Evolutionary conservation across 2,888 invertebrate genomes (phyloP).

Genomic region (Chrysotoxum bicinctum): DNA sequence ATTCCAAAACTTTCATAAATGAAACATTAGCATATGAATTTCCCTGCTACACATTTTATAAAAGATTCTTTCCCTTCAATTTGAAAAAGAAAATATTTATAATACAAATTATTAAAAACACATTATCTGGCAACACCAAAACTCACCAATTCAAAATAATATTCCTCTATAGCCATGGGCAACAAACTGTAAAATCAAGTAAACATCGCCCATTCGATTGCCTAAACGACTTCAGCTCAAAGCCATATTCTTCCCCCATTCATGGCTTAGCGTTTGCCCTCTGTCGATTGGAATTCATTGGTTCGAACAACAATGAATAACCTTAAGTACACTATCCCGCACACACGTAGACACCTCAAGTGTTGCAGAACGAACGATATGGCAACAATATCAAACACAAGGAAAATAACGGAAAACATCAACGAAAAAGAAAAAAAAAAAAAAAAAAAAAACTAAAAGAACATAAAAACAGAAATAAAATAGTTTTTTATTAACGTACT

Average conservation of each 20-base stretch:
- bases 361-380: constrained; percentile 3
- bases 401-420: not conserved
- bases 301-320: constrained; percentile 18
- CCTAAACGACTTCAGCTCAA: constrained; percentile 33
- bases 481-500: constrained; percentile 67
- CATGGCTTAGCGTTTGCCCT: not conserved
- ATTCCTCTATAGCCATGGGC: not conserved
- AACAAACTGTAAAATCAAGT: constrained; percentile 16
- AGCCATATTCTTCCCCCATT: not conserved
- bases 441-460: not conserved
- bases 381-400: constrained; percentile 22
- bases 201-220: constrained; percentile 57
- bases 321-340: constrained; percentile 6
- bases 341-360: not conserved
- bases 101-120: not conserved
- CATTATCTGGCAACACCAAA: constrained; percentile 7
- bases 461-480: constrained; percentile 34
- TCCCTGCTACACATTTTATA: too few relatives aligned
- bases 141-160: not conserved
- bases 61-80: too few relatives aligned
- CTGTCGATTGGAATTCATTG: constrained; percentile 40
- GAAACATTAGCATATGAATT: too few relatives aligned
- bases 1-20: too few relatives aligned
- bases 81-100: too few relatives aligned
- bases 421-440: not conserved